Percentiles rank a stretch among this genome's conserved stretches.
Evolutionary conservation across 2,888 invertebrate genomes (phyloP).

Genomic region (Netelia inedita): DNA sequence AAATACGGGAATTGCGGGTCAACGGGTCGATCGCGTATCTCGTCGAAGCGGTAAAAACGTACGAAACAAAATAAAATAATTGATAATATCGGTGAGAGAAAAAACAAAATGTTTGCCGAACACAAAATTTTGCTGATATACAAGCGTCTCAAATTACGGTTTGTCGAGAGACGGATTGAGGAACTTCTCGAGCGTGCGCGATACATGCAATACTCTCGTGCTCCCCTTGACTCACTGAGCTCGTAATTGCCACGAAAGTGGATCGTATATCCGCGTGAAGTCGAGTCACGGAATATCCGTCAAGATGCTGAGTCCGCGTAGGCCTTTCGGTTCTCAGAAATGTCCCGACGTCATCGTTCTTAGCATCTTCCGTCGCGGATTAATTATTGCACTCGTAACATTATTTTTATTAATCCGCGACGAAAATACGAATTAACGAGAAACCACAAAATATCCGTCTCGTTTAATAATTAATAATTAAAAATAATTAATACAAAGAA

Average conservation of each 20-base stretch:
- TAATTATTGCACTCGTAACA: constrained; percentile 4
- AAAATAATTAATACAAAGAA: background rate
- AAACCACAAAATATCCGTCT: background rate
- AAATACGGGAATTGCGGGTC: constrained; percentile 2
- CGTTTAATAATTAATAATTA: too few relatives aligned
- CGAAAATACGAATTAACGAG: background rate
- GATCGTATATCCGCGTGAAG: constrained; percentile 59
- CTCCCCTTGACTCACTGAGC: constrained; percentile 46
- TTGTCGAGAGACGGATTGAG: background rate
- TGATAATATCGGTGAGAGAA: background rate
- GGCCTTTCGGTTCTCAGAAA: constrained; percentile 12
- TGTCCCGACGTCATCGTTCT: constrained; percentile 44
- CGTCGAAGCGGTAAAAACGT: background rate
- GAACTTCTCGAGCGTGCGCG: constrained; percentile 38
- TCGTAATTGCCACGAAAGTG: constrained; percentile 67
- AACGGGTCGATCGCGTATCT: background rate
- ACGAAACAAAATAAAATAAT: background rate
- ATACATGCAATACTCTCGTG: constrained; percentile 47
- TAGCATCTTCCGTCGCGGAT: background rate
- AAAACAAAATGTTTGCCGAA: background rate
- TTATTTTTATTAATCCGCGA: background rate
- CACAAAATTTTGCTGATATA: background rate
- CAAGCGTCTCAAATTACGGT: constrained; percentile 19
- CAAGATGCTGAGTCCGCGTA: constrained; percentile 6
- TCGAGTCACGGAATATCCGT: constrained; percentile 61